Percentiles rank a stretch among this genome's conserved stretches.
phyloP scores from a whole-genome alignment of 2,113 vertebrate genomes.

The Ondatra zibethicus region DNA sequence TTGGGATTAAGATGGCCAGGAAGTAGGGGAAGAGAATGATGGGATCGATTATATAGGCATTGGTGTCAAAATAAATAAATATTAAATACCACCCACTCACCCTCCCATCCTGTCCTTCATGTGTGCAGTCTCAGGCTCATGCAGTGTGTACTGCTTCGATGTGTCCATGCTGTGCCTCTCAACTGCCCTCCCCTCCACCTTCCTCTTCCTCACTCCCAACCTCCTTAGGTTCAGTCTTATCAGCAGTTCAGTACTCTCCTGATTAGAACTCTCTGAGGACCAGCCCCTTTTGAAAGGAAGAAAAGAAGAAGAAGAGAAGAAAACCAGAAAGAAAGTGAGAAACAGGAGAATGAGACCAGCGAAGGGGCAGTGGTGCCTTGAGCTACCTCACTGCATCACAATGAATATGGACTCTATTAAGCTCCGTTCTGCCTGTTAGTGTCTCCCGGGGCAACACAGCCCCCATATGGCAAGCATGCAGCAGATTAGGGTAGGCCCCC shows the following conservation, averaged over 20 bases:
- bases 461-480: constrained; percentile 98
- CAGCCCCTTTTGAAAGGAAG: constrained; percentile 83
- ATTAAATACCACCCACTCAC: not conserved
- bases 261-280: constrained; percentile 86
- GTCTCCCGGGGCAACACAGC: constrained; percentile 97
- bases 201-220: constrained; percentile 48
- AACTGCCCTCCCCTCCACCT: constrained; percentile 55
- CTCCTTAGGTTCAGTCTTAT: constrained; percentile 58
- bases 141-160: not conserved
- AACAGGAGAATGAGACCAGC: constrained; percentile 88
- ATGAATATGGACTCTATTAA: constrained; percentile 99
- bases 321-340: constrained; percentile 84
- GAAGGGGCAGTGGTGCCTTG: constrained; percentile 92
- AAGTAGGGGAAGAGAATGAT: not conserved
- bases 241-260: constrained; percentile 82
- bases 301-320: constrained; percentile 74
- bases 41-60: not conserved
- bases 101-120: fast-evolving
- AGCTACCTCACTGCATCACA: constrained; percentile 99
- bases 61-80: not conserved
- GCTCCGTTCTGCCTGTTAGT: constrained; percentile 99
- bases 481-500: constrained; percentile 93
- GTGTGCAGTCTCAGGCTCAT: not conserved
- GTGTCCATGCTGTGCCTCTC: constrained; percentile 37
- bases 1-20: not conserved